These are phyloP conservation scores for Ophioderma brevispina DNA, from an alignment of 35 echinoderm and acorn worm genomes.

Conservation along the genomic window DNA sequence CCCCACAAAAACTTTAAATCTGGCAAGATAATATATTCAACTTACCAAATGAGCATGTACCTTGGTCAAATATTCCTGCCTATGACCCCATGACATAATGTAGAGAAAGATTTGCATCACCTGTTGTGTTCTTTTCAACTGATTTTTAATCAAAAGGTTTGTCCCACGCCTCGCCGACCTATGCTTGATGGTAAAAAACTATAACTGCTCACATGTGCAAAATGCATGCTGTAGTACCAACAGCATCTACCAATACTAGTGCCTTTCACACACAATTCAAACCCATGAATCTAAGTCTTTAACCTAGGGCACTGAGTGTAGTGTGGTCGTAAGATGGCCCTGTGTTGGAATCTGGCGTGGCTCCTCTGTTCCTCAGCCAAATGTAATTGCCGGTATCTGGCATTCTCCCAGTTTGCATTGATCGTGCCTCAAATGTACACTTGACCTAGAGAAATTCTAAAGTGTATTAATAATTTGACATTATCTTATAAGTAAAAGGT, in stretches of 20 bases:
- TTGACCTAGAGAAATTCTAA: slow-evolving; percentile 57
- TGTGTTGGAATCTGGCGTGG: slow-evolving; percentile 76
- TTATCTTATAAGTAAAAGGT: neutral
- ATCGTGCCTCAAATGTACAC: slow-evolving; percentile 91
- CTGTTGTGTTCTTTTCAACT: too few species aligned
- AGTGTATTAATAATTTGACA: neutral
- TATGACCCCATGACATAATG: too few species aligned
- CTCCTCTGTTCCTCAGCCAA: slow-evolving; percentile 62
- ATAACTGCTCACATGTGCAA: neutral
- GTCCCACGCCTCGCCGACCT: too few species aligned
- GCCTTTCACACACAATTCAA: too few species aligned
- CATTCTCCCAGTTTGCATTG: slow-evolving; percentile 72
- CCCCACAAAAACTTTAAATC: too few species aligned
- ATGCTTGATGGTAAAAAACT: too few species aligned
- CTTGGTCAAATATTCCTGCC: too few species aligned
- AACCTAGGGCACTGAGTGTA: slow-evolving; percentile 73
- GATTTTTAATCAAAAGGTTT: too few species aligned
- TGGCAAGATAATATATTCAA: too few species aligned
- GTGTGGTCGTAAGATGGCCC: slow-evolving; percentile 95
- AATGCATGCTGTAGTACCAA: neutral
- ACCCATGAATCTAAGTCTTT: neutral
- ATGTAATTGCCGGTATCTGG: slow-evolving; percentile 37
- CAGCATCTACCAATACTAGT: too few species aligned
- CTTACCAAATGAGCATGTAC: too few species aligned
- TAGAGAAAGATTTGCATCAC: too few species aligned